Conservation (phyloP, 1,140 invertebrate species). For the Hycleus cichorii region DNA sequence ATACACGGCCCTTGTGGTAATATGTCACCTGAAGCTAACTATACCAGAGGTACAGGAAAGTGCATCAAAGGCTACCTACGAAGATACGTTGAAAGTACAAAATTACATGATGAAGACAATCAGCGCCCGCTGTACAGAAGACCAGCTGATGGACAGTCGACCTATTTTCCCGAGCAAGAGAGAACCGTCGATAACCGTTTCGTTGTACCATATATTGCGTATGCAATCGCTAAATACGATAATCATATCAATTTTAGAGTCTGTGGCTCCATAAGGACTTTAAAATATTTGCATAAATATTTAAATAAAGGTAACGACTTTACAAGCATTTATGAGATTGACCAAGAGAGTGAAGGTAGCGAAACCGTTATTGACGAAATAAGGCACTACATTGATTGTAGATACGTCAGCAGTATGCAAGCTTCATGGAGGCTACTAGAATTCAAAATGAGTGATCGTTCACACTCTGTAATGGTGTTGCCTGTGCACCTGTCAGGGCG, state of each 20-base stretch:
- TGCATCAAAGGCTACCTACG: too few species aligned
- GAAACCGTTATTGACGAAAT: neutral
- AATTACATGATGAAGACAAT: neutral
- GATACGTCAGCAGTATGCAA: slow-evolving; percentile 10
- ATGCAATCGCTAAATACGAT: neutral
- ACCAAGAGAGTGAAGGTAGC: neutral
- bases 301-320: neutral
- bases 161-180: neutral
- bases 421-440: slow-evolving; percentile 9
- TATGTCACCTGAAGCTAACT: neutral
- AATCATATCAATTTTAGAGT: neutral
- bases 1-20: neutral
- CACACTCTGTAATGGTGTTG: slow-evolving; percentile 8
- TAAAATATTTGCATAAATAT: neutral
- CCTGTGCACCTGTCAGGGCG: slow-evolving; percentile 5
- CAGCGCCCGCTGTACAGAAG: neutral
- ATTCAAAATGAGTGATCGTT: slow-evolving; percentile 6
- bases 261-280: neutral
- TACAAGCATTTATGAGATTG: neutral
- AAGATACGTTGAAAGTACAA: too few species aligned
- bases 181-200: neutral
- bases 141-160: neutral
- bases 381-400: neutral
- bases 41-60: neutral
- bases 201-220: neutral